Evolutionary conservation across 2,113 vertebrate genomes (phyloP).

Genomic region (Riparia riparia): DNA sequence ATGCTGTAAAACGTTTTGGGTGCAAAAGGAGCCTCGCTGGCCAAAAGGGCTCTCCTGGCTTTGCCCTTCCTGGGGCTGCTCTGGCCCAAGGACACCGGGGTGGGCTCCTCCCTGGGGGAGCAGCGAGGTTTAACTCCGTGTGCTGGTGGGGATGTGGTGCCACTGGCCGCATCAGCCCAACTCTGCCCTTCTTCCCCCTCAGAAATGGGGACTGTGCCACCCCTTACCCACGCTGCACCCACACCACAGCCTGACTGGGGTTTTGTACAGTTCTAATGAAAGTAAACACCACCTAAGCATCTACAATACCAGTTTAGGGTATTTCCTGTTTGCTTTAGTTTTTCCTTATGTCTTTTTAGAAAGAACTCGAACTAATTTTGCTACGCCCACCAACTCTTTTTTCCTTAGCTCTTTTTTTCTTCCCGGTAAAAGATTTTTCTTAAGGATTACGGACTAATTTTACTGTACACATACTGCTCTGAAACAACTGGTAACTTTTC

Average conservation of each 20-base stretch:
- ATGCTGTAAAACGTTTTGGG: not conserved
- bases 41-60: not conserved
- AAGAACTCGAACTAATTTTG: not conserved
- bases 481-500: not conserved
- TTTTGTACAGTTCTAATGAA: not conserved
- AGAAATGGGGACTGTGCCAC: rapidly evolving
- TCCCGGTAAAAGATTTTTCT: not conserved
- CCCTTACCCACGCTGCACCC: rapidly evolving
- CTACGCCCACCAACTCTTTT: not conserved
- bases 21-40: not conserved
- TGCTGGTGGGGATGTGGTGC: rapidly evolving
- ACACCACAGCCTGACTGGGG: not conserved
- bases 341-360: not conserved
- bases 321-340: not conserved
- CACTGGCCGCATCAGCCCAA: not conserved
- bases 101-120: not conserved
- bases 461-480: not conserved
- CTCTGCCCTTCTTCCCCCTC: not conserved
- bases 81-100: not conserved
- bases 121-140: not conserved
- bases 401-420: not conserved
- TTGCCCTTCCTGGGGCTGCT: not conserved
- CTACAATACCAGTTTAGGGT: not conserved
- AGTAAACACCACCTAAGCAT: not conserved
- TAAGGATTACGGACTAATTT: not conserved